Base-by-base conservation (phyloP, 2,888 invertebrate species). In the Hipparchia sbordonii region DNA sequence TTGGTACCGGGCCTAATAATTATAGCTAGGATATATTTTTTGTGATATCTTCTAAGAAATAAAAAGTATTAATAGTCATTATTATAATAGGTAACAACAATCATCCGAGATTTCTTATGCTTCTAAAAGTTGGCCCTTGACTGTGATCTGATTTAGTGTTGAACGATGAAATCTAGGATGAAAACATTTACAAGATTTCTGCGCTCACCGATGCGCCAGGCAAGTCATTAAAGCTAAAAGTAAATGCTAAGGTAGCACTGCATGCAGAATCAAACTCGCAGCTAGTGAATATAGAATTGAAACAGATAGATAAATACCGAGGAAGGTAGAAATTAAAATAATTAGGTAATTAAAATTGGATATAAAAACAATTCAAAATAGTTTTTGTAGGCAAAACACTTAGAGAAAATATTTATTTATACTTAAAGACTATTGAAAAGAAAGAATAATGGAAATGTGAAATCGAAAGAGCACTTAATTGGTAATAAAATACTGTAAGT, bases 1-100 rank as follows among this genome's bases (percentile, higher is more conserved):
- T 66, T 62, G 66, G 65, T 61, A 73, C 62, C 33, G 67, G 71
- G 67, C 62, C 67, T 67, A 74, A 74, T 67, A 74, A 74, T 74
- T 72, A 67, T 72, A 61, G 45, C 6, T 57, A 57, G 63, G 39
- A 52, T 61, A 56, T 61, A 70, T 48, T 70, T 70, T 61, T 72
- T 72, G 59, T 72, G 39, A 61, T 59, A 60, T 61, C 33, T 70
- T 70, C 70, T 66, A 56, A 45, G 70, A 73, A 70, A 73, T 66
- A 56, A 23, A 23, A 23, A 51, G 48, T n/a, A 10, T 59, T 68
- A 51, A 51, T 33, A 60, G 59, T 46, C 23, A 68, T 39, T 39
- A 12, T 33, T 48, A 68, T 39, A 52, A 33, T 52, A 23, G 23
- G 23, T 23, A 66, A 52, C 23, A 66, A 33, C 13, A 51, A 45